Evolutionary conservation across 1,140 invertebrate genomes (phyloP).

Genomic region (Antheraea pernyi): DNA sequence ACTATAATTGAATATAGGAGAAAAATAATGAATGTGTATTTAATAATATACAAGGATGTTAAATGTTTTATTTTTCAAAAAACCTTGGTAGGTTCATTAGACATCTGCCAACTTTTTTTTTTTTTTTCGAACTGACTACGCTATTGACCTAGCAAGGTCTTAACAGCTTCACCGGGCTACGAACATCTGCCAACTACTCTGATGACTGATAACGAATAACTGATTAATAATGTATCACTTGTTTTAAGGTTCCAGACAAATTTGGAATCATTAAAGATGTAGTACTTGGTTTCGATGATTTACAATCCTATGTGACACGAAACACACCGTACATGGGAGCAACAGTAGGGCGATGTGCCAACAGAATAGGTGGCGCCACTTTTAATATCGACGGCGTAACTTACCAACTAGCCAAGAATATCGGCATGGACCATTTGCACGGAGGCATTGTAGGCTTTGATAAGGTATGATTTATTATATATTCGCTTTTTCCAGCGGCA

Average conservation of each 20-base stretch:
- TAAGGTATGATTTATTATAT: constrained; percentile 39
- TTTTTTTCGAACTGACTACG: too few species aligned
- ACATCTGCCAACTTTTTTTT: too few species aligned
- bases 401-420: constrained; percentile 88
- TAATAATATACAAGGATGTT: too few species aligned
- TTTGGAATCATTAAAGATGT: constrained; percentile 85
- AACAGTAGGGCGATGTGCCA: constrained; percentile 92
- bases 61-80: too few species aligned
- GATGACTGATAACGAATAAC: too few species aligned
- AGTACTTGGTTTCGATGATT: constrained; percentile 88
- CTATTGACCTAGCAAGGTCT: too few species aligned
- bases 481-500: too few species aligned
- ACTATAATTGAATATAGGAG: too few species aligned
- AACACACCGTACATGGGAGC: constrained; percentile 92
- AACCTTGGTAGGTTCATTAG: too few species aligned
- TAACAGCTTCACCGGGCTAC: too few species aligned
- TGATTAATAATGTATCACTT: not conserved
- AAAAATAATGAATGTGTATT: too few species aligned
- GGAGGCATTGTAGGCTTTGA: constrained; percentile 93
- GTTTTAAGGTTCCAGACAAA: constrained; percentile 81
- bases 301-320: constrained; percentile 82
- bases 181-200: too few species aligned
- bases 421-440: constrained; percentile 88
- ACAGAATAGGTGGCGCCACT: constrained; percentile 84
- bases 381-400: constrained; percentile 82